A percentile compares a stretch with the other conserved stretches of the same genome.
These are phyloP conservation scores for Aspidiotus destructor DNA, from an alignment of 2,888 invertebrate species.

Conservation along the genomic window DNA sequence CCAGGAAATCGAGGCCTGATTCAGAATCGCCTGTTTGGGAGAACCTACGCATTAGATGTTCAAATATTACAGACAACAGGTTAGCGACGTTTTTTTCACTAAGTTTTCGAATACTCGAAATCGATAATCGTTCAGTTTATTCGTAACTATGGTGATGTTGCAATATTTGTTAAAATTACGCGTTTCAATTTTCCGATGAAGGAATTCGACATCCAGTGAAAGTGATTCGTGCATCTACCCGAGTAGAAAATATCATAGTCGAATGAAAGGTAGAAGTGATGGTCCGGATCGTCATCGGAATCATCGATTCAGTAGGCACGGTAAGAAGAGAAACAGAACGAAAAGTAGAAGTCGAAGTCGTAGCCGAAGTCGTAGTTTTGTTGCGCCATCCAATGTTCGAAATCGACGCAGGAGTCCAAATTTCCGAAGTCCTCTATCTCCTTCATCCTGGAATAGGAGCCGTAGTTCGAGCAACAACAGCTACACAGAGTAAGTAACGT, in stretches of 20 bases:
- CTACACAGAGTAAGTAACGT: slow-evolving; percentile 9
- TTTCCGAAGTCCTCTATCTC: not conserved
- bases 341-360: slow-evolving; percentile 13
- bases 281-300: slow-evolving; percentile 17
- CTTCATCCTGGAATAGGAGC: slow-evolving; percentile 4
- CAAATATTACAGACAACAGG: not conserved
- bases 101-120: not conserved
- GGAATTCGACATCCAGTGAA: not conserved
- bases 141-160: slow-evolving; percentile 1
- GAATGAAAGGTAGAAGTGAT: slow-evolving; percentile 12
- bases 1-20: too few species aligned
- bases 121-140: not conserved
- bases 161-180: not conserved
- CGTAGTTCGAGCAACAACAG: slow-evolving; percentile 15
- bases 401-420: not conserved
- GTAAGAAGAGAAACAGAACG: not conserved
- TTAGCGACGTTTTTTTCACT: not conserved
- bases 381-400: slow-evolving; percentile 1
- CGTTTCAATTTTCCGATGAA: not conserved
- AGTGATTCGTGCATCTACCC: not conserved
- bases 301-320: slow-evolving; percentile 9
- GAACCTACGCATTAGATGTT: not conserved
- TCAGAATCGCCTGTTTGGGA: not conserved
- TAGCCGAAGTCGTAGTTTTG: slow-evolving; percentile 23
- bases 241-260: not conserved